Percentiles rank a stretch among this genome's conserved stretches.
Evolutionary conservation across 2,888 invertebrate genomes (phyloP).

Genomic region (Amblyteles armatorius): DNA sequence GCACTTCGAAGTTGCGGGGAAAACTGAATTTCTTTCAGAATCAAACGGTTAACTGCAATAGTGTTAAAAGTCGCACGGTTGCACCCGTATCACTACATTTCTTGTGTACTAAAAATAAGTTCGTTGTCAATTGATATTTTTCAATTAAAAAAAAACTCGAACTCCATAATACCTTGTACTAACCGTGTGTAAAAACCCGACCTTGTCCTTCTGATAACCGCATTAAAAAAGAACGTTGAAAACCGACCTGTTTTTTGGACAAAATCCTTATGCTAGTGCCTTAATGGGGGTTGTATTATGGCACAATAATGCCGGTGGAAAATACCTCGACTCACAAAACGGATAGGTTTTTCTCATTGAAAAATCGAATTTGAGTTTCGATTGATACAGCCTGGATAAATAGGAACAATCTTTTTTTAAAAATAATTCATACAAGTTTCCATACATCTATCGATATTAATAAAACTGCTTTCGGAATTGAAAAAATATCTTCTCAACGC

Average conservation of each 20-base stretch:
- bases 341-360: too few relatives aligned
- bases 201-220: too few relatives aligned
- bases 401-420: not conserved
- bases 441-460: not conserved
- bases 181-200: too few relatives aligned
- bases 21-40: not conserved
- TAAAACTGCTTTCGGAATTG: not conserved
- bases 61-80: not conserved
- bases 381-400: not conserved
- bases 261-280: too few relatives aligned
- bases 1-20: constrained; percentile 5
- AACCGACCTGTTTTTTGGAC: too few relatives aligned
- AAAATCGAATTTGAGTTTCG: not conserved
- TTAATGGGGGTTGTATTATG: not conserved
- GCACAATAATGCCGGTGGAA: not conserved
- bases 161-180: too few relatives aligned
- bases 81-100: constrained; percentile 1
- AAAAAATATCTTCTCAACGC: not conserved
- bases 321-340: not conserved
- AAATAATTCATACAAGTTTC: not conserved
- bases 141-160: too few relatives aligned
- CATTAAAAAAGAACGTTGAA: too few relatives aligned
- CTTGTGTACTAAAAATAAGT: too few relatives aligned
- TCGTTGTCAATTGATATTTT: too few relatives aligned
- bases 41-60: not conserved